phyloP scores from a whole-genome alignment of 2,113 vertebrate species.

The Tetrao urogallus region DNA sequence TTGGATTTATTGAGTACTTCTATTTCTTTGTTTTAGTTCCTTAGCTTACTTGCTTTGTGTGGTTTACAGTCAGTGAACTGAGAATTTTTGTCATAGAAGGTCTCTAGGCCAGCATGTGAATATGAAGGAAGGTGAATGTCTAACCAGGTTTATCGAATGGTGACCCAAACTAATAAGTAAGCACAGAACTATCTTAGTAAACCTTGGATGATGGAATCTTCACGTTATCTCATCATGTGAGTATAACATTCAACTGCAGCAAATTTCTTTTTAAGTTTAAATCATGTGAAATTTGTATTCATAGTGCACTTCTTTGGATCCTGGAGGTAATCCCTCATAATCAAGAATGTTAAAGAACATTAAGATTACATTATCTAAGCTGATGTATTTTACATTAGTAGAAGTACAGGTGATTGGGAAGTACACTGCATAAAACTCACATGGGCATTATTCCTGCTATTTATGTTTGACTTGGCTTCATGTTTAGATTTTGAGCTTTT shows the following conservation, averaged over 20 bases:
- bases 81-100: conserved; percentile 22
- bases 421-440: neutral
- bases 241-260: neutral
- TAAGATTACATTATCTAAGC: conserved; percentile 9
- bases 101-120: neutral
- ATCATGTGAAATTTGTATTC: conserved; percentile 6
- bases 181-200: neutral
- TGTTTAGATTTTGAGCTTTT: conserved; percentile 48
- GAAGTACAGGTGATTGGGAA: conserved; percentile 28
- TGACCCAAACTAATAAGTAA: conserved; percentile 5
- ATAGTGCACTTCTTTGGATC: conserved; percentile 9
- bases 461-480: conserved; percentile 47
- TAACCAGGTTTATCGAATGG: neutral
- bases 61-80: neutral
- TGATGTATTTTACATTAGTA: conserved; percentile 48
- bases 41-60: neutral
- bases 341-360: conserved; percentile 45
- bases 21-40: neutral
- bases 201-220: conserved; percentile 20
- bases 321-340: conserved; percentile 35
- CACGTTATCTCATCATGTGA: neutral
- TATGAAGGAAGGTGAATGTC: neutral
- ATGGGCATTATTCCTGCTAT: neutral
- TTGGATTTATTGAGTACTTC: neutral
- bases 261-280: neutral